Evolutionary conservation across 1,140 invertebrate genomes (phyloP), one percentile per base, ranked within the genome.

Genomic region (Augochlora pura): DNA sequence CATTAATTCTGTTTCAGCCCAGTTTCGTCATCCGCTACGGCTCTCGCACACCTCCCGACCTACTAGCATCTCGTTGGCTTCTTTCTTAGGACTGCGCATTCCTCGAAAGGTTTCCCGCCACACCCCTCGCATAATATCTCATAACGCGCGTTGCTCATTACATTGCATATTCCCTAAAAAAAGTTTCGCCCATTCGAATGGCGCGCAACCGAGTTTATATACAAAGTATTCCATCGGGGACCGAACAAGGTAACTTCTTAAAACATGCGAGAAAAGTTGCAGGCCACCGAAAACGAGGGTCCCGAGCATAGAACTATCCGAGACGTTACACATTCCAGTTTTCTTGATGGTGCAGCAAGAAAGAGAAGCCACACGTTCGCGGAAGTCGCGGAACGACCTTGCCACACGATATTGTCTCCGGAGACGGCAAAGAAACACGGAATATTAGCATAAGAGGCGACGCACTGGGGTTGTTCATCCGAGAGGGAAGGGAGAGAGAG

Each of bases 341-440:
- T 49, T 14, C 39, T 23, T 6, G 2, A 18, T 16, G 12, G 14
- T 23, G 6, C 0, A 1, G 5, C n/a, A 65, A 72, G 46, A 72
- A 72, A 10, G 16, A 7, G n/a, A 18, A 18, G 42, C 18, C 59
- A 23, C 68, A 62, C 57, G 62, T 60, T 57, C 68, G 21, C 69
- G 76, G 69, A 78, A 78, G 76, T 78, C 32, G 68, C 68, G 10
- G 49, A 65, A 78, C 76, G 76, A 78, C 76, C 76, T 78, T 72
- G 76, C 68, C 72, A 57, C 69, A 65, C 49, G 76, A 72, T 57
- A 52, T 54, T 14, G 38, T 78, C 76, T 10, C 49, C 32, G 3
- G 49, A 14, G 69, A 59, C 12, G 64, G 60, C 23, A 72, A 65
- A 78, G 76, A 78, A 78, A 57, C 60, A 18, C n/a, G 60, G 38